Evolutionary conservation across 2,113 vertebrate species (phyloP).

Genomic region (Grallaria varia): DNA sequence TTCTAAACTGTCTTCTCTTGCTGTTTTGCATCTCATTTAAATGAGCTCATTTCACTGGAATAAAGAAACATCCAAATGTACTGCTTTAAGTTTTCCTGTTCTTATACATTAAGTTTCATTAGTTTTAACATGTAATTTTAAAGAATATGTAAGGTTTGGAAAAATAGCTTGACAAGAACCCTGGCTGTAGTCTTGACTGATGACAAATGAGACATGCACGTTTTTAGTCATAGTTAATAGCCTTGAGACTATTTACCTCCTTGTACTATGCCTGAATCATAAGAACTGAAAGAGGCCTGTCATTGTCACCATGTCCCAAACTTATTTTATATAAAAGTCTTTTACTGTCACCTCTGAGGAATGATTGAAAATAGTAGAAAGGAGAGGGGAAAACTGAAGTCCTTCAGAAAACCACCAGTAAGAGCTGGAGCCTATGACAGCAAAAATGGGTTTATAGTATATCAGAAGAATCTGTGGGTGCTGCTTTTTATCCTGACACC

Average conservation of each 20-base stretch:
- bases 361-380: background rate
- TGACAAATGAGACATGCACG: background rate
- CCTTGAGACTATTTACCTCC: background rate
- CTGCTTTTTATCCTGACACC: background rate
- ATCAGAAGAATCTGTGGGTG: background rate
- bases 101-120: background rate
- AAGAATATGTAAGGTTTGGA: background rate
- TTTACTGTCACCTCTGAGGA: background rate
- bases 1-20: background rate
- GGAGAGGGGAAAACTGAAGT: background rate
- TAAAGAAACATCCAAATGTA: background rate
- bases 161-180: background rate
- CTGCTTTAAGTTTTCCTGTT: background rate
- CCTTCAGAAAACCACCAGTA: background rate
- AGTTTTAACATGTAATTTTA: background rate
- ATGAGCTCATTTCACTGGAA: conserved; percentile 5
- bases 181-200: background rate
- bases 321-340: background rate
- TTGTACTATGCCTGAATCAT: background rate
- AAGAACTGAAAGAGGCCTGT: background rate
- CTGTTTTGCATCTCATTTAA: conserved; percentile 51
- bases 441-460: background rate
- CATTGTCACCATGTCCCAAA: background rate
- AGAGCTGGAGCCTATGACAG: background rate
- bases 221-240: background rate